phyloP scores from a whole-genome alignment of 92 coral and sea anemone species.

The Bergia puertoricense region DNA sequence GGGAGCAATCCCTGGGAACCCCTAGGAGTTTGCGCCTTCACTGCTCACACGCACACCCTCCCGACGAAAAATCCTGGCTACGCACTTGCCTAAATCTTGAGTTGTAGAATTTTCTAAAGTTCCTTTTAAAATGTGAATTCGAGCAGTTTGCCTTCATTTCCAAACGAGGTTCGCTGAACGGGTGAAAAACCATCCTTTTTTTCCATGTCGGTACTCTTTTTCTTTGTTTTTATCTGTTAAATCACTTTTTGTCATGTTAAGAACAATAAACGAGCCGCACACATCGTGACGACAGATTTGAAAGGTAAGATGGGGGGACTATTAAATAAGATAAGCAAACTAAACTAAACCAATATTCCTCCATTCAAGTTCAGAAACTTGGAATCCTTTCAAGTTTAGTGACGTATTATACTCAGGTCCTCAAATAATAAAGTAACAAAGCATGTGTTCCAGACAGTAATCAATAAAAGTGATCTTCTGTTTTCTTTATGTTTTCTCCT shows the following conservation, averaged over 20 bases:
- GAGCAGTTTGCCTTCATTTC: not conserved
- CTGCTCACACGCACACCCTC: too few species aligned
- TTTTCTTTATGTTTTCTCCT: not conserved
- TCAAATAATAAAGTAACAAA: not conserved
- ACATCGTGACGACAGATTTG: not conserved
- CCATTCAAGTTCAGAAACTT: not conserved
- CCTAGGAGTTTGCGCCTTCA: too few species aligned
- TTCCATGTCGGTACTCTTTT: not conserved
- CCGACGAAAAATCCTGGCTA: too few species aligned
- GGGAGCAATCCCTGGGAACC: too few species aligned
- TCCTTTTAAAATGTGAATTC: not conserved
- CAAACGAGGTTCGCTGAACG: not conserved
- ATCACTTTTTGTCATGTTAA: too few species aligned
- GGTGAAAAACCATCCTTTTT: not conserved
- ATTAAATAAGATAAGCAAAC: not conserved
- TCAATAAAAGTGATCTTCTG: too few species aligned
- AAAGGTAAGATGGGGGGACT: not conserved
- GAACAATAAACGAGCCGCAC: not conserved
- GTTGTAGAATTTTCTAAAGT: too few species aligned
- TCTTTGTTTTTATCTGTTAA: too few species aligned
- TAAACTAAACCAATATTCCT: not conserved
- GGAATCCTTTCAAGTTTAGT: not conserved
- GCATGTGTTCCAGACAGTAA: not conserved
- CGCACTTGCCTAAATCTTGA: too few species aligned
- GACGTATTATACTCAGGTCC: not conserved